Base-by-base conservation (phyloP, 1,140 invertebrate genomes). In the Druon quercuslanigerum region DNA sequence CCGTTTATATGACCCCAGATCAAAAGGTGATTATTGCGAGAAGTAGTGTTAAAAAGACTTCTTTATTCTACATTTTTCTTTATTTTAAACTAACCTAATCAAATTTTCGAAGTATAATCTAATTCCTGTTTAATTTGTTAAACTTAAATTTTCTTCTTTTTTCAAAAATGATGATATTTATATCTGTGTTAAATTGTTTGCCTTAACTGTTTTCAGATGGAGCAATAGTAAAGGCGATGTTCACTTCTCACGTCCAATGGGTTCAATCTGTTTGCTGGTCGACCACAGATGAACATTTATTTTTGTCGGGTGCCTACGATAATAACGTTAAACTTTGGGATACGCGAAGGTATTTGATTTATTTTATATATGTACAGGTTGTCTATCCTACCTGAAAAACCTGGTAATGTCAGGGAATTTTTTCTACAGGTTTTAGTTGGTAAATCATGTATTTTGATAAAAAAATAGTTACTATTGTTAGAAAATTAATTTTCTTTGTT, bases 271-370 rank as follows among this genome's bases (percentile, higher is more conserved):
- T 99, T 0, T 92, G 93, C 77, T 99, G 99, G 98, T 98, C 97
- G 0, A 94, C 93, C n/a, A 94, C 93, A 0, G 92, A 96, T 80
- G 95, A 97, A 86, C 92, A 97, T 88, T 92, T 97, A 14, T 99
- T 99, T 90, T 93, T 99, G 4, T 99, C 98, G 13, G 98, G 97
- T 5, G 95, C 96, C 16, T 97, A 98, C 90, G 99, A 99, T 89
- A 94, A 94, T 75, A 89, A 95, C 51, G 94, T 99, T 25, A 99
- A 99, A 92, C 90, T 99, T 51, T 99, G 99, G 99, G 99, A 99
- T 88, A 95, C 94, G 5, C 93, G 98, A 91, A 98, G 96, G 96
- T 96, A 75, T 19, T 73, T 11, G 56, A 75, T 73, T 20, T 11
- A 20, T 81, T n/a, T n/a, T n/a, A n/a, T n/a, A n/a, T n/a, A n/a